Percentiles rank a stretch among this genome's conserved stretches.
These are phyloP conservation scores for Poecile atricapillus DNA, from an alignment of 2,113 vertebrate species.

Conservation along the genomic window DNA sequence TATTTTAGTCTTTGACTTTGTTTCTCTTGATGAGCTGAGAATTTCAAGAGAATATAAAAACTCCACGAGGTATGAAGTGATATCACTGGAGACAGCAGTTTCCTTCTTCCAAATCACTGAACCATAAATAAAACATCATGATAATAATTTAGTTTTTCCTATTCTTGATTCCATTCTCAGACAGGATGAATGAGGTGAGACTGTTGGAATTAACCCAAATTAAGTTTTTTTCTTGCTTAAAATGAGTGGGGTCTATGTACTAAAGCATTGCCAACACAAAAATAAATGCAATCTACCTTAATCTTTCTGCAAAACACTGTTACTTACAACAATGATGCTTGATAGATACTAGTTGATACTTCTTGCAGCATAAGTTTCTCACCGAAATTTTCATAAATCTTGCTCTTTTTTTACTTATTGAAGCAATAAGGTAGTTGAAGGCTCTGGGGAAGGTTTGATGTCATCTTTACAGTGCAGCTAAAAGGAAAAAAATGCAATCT, in stretches of 20 bases:
- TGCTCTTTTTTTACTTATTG: neutral
- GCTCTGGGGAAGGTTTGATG: conserved; percentile 19
- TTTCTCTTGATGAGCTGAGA: neutral
- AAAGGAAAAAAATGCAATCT: conserved; percentile 26
- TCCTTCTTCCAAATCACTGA: neutral
- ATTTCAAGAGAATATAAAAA: neutral
- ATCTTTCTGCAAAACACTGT: conserved; percentile 34
- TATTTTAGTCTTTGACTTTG: neutral
- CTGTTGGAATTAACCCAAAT: neutral
- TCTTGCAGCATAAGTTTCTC: conserved; percentile 32
- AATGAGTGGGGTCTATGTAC: neutral
- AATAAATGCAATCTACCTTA: conserved; percentile 19
- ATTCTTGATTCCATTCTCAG: neutral
- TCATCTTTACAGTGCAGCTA: neutral
- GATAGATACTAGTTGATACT: neutral
- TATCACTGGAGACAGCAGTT: neutral
- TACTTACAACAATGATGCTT: conserved; percentile 22
- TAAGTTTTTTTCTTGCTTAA: neutral
- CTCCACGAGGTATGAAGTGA: neutral
- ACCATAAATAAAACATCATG: neutral
- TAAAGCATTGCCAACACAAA: conserved; percentile 5
- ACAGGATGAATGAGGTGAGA: neutral
- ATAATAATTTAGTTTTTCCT: neutral
- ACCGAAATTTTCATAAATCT: conserved; percentile 37
- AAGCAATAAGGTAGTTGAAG: conserved; percentile 21